Evolutionary conservation across 1,140 invertebrate species (phyloP), one percentile per base, ranked within the genome.

Genomic region (Calosoma granatense): DNA sequence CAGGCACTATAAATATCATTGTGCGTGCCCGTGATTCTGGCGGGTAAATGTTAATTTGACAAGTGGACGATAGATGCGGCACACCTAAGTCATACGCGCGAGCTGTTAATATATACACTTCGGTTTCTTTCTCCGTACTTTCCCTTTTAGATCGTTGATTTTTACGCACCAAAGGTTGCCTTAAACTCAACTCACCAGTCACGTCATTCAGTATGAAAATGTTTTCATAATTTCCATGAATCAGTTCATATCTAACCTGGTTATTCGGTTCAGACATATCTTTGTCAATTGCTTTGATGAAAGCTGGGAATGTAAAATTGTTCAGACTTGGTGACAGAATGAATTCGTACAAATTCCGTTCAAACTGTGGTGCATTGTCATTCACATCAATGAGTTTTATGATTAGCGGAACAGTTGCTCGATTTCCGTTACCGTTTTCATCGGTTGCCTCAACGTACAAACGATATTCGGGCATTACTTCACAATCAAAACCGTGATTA

Each of bases 251-350:
- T 64, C 84, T 80, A 12, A 94, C 80, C 65, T 85, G 77, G 70
- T 92, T 93, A 72, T 94, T 94, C 2, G 90, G 88, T n/a, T 84
- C 73, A 53, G 87, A 86, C 11, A 87, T 82, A 66, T 94, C 91
- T 59, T 81, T 81, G 71, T 94, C 91, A 51, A 80, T 76, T 53
- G 91, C 91, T 80, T 85, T 86, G 41, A 90, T 79, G 61, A 84
- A 75, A 17, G 87, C 86, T 19, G 79, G 71, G 23, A 78, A 77
- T 1, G 87, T 87, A 64, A 91, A 90, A 64, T 84, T 83, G 23
- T 74, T 81, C 55, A 84, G 73, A 64, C 89, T 85, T 3, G 81
- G 72, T 53, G 87, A 84, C 22, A 94, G 72, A 54, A 87, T 84
- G 61, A 92, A 92, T 67, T 92, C 86, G 67, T 94, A 94, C 1